phyloP scores from a whole-genome alignment of 2,888 invertebrate species.

The Diplazon laetatorius region DNA sequence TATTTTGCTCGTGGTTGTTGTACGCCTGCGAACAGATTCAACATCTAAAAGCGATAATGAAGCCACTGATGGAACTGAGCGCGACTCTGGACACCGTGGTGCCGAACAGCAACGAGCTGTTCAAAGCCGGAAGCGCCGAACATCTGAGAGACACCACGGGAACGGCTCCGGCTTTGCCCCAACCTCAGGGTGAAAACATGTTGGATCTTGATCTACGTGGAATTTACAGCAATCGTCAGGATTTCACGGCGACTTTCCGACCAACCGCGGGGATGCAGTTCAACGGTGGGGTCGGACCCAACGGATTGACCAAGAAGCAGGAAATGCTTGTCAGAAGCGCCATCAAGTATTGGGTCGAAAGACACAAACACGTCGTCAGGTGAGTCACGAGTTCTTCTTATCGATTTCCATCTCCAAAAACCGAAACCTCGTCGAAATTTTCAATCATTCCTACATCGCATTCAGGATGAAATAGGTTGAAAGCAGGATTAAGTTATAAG shows the following conservation, averaged over 20 bases:
- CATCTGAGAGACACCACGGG: constrained; percentile 74
- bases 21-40: constrained; percentile 94
- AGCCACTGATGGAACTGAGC: constrained; percentile 93
- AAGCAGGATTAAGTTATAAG: too few species aligned
- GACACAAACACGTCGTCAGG: constrained; percentile 95
- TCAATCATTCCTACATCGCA: too few species aligned
- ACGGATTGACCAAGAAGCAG: constrained; percentile 91
- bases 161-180: constrained; percentile 66
- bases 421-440: too few species aligned
- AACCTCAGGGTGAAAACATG: constrained; percentile 75
- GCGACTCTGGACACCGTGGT: constrained; percentile 91
- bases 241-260: constrained; percentile 90
- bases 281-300: constrained; percentile 86
- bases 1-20: constrained; percentile 93
- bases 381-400: constrained; percentile 79
- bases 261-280: constrained; percentile 83
- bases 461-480: too few species aligned
- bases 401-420: too few species aligned
- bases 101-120: constrained; percentile 83
- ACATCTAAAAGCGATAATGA: constrained; percentile 93
- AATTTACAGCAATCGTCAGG: constrained; percentile 90
- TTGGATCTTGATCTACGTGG: constrained; percentile 88
- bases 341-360: constrained; percentile 95
- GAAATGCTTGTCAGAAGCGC: constrained; percentile 93
- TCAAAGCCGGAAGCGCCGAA: constrained; percentile 80